Conservation (phyloP, 2,113 vertebrate genomes). For the Chloropsis hardwickii region DNA sequence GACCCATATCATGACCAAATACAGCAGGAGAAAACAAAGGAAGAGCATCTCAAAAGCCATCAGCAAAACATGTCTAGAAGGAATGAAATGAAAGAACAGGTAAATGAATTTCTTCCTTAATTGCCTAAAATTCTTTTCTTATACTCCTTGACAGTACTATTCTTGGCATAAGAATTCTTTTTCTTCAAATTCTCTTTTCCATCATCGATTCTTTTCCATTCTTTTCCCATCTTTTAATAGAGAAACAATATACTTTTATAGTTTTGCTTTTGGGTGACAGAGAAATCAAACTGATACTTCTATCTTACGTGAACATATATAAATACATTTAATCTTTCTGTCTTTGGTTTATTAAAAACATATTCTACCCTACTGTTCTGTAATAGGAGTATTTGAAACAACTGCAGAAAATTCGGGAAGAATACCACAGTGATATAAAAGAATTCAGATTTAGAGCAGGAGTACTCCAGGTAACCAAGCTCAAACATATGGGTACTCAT, state of each 20-base stretch:
- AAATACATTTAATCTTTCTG: not conserved
- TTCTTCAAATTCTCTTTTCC: not conserved
- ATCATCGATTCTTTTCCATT: not conserved
- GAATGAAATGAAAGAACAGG: constrained; percentile 73
- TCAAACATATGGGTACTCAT: not conserved
- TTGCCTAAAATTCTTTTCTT: not conserved
- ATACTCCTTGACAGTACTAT: not conserved
- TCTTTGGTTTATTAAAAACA: not conserved
- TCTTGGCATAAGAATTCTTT: not conserved
- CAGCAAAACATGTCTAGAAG: constrained; percentile 47
- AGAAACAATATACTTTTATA: not conserved
- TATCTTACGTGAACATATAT: not conserved
- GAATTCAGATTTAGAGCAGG: constrained; percentile 76
- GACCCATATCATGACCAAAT: constrained; percentile 60
- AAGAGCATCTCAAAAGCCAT: not conserved
- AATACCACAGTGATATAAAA: constrained; percentile 81
- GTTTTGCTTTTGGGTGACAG: not conserved
- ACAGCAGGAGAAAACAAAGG: constrained; percentile 10
- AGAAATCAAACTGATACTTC: not conserved
- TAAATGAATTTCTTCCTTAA: not conserved
- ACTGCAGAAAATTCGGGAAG: constrained; percentile 82
- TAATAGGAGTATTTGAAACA: constrained; percentile 85
- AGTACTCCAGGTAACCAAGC: constrained; percentile 71
- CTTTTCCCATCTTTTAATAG: not conserved
- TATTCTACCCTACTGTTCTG: not conserved